phyloP scores from a whole-genome alignment of 2,888 invertebrate genomes.

The Odontocolon sp. region DNA sequence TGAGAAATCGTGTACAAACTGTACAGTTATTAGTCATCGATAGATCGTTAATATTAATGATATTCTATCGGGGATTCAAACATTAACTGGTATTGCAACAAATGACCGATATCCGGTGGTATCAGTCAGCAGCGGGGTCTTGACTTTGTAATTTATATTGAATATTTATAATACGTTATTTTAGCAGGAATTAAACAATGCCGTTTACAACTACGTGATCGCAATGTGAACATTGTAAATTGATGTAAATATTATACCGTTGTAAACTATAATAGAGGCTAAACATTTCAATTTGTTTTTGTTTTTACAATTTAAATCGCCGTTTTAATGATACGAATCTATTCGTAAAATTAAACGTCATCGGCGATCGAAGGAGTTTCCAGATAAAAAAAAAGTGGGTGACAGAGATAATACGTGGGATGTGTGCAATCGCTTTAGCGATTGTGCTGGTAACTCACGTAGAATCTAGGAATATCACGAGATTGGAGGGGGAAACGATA shows the following conservation, averaged over 20 bases:
- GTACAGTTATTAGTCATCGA: conserved; percentile 53
- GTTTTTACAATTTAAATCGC: too few species aligned
- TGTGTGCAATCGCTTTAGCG: conserved; percentile 8
- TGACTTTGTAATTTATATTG: conserved; percentile 19
- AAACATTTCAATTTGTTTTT: neutral
- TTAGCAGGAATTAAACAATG: neutral
- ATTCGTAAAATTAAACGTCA: neutral
- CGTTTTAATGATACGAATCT: neutral
- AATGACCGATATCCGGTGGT: conserved; percentile 11
- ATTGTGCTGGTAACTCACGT: conserved; percentile 25
- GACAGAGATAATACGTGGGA: conserved; percentile 34
- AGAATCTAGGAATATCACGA: conserved; percentile 37
- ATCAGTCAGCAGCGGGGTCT: neutral
- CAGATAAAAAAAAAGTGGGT: neutral
- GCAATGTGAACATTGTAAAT: conserved; percentile 62
- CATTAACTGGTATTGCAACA: conserved; percentile 13
- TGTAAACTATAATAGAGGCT: conserved; percentile 30
- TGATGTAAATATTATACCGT: conserved; percentile 71
- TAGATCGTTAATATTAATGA: conserved; percentile 27
- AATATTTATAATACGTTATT: neutral
- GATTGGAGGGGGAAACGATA: conserved; percentile 9
- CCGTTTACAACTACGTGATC: neutral
- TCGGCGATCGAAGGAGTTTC: conserved; percentile 2
- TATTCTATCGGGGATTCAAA: conserved; percentile 14
- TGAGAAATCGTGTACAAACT: conserved; percentile 48